Conservation (phyloP, 2,888 invertebrate genomes). For the Drosophila greeni region DNA sequence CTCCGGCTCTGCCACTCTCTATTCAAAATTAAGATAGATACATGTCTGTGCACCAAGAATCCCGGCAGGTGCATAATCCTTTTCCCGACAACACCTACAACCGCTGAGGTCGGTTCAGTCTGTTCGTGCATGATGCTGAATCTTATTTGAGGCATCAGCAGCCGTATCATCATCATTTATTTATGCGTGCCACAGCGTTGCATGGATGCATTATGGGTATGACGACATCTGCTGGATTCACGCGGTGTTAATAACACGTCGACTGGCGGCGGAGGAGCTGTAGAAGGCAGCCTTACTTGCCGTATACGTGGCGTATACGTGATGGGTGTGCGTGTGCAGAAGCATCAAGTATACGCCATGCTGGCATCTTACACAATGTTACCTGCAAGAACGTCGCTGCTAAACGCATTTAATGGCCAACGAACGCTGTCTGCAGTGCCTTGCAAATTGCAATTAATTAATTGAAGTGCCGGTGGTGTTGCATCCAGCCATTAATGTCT, state of each 20-base stretch:
- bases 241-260: slow-evolving; percentile 70
- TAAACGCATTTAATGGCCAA: slow-evolving; percentile 63
- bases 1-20: not conserved
- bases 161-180: slow-evolving; percentile 63
- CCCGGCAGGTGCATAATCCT: slow-evolving; percentile 17
- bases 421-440: slow-evolving; percentile 54
- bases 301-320: slow-evolving; percentile 22
- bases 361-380: slow-evolving; percentile 49
- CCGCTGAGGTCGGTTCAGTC: slow-evolving; percentile 13
- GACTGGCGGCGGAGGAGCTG: slow-evolving; percentile 35
- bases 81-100: slow-evolving; percentile 13
- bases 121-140: slow-evolving; percentile 51
- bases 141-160: slow-evolving; percentile 58
- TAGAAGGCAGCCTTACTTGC: not conserved
- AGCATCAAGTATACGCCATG: slow-evolving; percentile 60
- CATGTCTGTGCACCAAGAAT: not conserved
- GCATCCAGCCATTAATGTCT: slow-evolving; percentile 56
- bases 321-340: slow-evolving; percentile 13
- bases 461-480: slow-evolving; percentile 65
- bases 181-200: slow-evolving; percentile 61
- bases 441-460: slow-evolving; percentile 71
- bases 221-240: slow-evolving; percentile 64
- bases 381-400: slow-evolving; percentile 29
- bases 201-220: slow-evolving; percentile 42
- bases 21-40: not conserved